Conservation (phyloP, 2,888 invertebrate species). For the Lithophane ornitopus region DNA sequence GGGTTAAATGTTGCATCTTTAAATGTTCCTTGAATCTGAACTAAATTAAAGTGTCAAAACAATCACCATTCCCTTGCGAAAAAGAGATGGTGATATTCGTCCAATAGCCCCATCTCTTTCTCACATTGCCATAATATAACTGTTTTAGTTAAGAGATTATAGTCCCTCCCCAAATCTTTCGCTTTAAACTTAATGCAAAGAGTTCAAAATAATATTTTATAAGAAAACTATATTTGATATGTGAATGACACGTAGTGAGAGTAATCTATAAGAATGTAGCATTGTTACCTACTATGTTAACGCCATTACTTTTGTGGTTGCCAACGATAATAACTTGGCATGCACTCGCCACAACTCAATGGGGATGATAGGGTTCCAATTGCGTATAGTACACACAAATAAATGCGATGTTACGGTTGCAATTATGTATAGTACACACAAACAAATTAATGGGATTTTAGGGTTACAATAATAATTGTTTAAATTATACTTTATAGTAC, state of each 20-base stretch:
- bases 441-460: too few relatives aligned
- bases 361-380: too few relatives aligned
- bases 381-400: background rate
- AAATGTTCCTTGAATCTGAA: background rate
- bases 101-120: background rate
- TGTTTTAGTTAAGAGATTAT: background rate
- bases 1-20: background rate
- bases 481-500: background rate
- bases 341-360: background rate
- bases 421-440: background rate
- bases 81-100: background rate
- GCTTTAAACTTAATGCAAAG: constrained; percentile 24
- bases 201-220: constrained; percentile 52
- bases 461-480: background rate
- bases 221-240: constrained; percentile 54
- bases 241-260: constrained; percentile 62
- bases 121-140: background rate
- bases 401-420: background rate
- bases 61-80: background rate
- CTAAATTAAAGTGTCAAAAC: too few relatives aligned
- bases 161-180: background rate
- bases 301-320: background rate
- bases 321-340: background rate
- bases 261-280: constrained; percentile 43
- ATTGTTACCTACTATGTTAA: background rate